A percentile compares a stretch with the other conserved stretches of the same genome.
Evolutionary conservation across 2,113 vertebrate genomes (phyloP).

Genomic region (Irena cyanogastra): DNA sequence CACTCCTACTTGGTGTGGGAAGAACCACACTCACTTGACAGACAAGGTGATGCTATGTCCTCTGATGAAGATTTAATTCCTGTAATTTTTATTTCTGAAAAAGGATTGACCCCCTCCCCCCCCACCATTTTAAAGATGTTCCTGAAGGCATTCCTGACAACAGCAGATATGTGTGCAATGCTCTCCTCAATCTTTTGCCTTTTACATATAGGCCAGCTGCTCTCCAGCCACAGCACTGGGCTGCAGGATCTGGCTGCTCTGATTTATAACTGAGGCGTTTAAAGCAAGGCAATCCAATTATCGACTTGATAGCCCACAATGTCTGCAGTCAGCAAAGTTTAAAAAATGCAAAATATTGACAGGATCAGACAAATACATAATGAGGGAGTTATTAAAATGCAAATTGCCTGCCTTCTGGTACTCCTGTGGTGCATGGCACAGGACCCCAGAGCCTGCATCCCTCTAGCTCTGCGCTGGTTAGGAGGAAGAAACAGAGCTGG

Average conservation of each 20-base stretch:
- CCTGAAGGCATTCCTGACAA: not conserved
- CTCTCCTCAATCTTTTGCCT: not conserved
- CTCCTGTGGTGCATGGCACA: not conserved
- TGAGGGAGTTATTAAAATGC: slow-evolving; percentile 52
- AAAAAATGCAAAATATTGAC: slow-evolving; percentile 54
- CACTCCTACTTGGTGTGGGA: not conserved
- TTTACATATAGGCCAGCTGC: not conserved
- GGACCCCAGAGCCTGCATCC: not conserved
- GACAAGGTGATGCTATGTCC: not conserved
- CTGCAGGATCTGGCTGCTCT: not conserved
- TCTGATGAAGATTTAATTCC: not conserved
- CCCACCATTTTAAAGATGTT: not conserved
- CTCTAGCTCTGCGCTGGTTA: not conserved
- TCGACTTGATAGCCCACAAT: not conserved
- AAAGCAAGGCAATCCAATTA: slow-evolving; percentile 36
- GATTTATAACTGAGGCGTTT: not conserved
- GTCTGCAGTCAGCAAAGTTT: slow-evolving; percentile 33
- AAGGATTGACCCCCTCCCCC: not conserved
- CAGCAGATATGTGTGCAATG: not conserved
- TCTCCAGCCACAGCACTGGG: not conserved
- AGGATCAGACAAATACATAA: slow-evolving; percentile 51
- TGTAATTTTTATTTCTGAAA: not conserved
- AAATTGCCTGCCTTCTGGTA: slow-evolving; percentile 24
- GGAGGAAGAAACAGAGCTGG: not conserved
- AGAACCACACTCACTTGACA: not conserved